Percentiles rank a stretch among this genome's conserved stretches.
These are phyloP conservation scores for Excalfactoria chinensis DNA, from an alignment of 2,113 vertebrate genomes.

Conservation along the genomic window DNA sequence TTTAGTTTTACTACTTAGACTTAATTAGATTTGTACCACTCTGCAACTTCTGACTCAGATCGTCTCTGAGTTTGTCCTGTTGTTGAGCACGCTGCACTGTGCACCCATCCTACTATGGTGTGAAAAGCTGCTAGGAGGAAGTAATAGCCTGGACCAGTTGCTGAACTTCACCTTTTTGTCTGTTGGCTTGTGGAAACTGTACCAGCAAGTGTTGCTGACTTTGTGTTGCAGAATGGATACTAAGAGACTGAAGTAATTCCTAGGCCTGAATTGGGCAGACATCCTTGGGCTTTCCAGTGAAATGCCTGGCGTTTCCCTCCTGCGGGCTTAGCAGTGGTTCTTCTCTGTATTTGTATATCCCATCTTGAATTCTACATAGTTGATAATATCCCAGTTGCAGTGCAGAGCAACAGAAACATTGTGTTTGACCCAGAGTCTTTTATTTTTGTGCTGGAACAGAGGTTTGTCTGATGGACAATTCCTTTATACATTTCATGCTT, in stretches of 20 bases:
- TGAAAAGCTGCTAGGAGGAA: background rate
- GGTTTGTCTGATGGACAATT: background rate
- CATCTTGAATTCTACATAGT: fast-evolving
- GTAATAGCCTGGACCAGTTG: background rate
- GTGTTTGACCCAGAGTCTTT: background rate
- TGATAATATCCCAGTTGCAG: background rate
- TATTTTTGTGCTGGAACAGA: background rate
- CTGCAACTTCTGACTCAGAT: background rate
- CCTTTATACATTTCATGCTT: background rate
- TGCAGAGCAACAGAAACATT: background rate
- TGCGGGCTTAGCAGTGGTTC: background rate
- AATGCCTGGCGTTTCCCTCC: background rate
- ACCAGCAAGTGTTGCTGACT: fast-evolving
- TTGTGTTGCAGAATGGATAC: background rate
- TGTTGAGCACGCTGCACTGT: background rate
- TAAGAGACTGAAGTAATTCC: background rate
- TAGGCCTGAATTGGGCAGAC: background rate
- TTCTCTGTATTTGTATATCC: background rate
- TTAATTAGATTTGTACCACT: slow-evolving; percentile 59
- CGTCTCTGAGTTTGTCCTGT: background rate
- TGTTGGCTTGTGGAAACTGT: background rate
- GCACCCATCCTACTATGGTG: background rate
- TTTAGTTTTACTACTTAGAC: slow-evolving; percentile 28
- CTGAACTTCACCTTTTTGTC: background rate
- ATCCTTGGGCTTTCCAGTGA: background rate